phyloP scores from a whole-genome alignment of 2,797 vertebrate genomes.

The Mormyrops attenuatus region DNA sequence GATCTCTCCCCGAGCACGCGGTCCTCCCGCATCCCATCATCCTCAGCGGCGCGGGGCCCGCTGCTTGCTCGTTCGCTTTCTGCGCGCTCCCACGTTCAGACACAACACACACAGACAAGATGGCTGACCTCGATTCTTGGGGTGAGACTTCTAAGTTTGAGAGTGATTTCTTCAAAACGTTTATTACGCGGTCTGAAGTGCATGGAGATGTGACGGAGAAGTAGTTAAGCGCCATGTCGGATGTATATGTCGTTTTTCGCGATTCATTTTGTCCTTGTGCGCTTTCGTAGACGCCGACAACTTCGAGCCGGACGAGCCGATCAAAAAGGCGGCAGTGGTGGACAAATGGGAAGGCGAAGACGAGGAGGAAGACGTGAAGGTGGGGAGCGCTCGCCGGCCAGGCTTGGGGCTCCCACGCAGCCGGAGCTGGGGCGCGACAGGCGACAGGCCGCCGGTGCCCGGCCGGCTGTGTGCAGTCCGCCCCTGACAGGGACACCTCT shows the following conservation, averaged over 20 bases:
- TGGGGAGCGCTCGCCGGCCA: slow-evolving; percentile 35
- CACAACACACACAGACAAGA: slow-evolving; percentile 58
- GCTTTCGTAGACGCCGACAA: slow-evolving; percentile 73
- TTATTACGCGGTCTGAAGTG: not conserved
- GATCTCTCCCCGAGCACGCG: not conserved
- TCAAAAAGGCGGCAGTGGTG: slow-evolving; percentile 61
- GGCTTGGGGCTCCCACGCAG: slow-evolving; percentile 12
- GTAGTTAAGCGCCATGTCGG: not conserved
- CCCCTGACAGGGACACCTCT: not conserved
- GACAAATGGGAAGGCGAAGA: slow-evolving; percentile 81
- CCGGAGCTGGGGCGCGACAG: not conserved
- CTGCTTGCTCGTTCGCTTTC: slow-evolving; percentile 37
- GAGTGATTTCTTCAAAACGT: not conserved
- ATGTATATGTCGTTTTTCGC: slow-evolving; percentile 15
- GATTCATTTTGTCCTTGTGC: slow-evolving; percentile 20
- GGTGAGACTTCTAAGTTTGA: slow-evolving; percentile 62
- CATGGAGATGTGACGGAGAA: not conserved
- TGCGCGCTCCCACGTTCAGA: slow-evolving; percentile 46
- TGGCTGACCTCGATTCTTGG: slow-evolving; percentile 80
- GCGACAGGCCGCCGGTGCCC: not conserved
- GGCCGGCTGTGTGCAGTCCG: not conserved
- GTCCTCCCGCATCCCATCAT: slow-evolving; percentile 40
- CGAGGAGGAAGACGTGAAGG: slow-evolving; percentile 89
- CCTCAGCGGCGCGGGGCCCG: slow-evolving; percentile 37
- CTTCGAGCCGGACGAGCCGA: slow-evolving; percentile 74